A percentile compares a stretch with the other conserved stretches of the same genome.
phyloP scores from a whole-genome alignment of 2,888 invertebrate genomes.

The Lepidochitona cinerea region DNA sequence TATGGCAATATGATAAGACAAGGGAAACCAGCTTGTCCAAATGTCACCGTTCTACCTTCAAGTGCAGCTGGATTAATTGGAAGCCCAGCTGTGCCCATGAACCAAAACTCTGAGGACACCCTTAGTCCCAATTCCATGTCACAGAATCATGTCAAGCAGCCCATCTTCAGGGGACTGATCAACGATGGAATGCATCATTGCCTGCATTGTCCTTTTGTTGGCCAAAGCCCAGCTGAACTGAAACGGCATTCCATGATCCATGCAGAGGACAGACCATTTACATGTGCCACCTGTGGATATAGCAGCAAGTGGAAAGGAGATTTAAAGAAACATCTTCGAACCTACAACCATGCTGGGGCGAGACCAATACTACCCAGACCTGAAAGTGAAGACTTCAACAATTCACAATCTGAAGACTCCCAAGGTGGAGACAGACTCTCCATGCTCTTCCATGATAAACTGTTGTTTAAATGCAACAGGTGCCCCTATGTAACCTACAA shows the following conservation, averaged over 20 bases:
- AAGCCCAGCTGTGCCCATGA: background rate
- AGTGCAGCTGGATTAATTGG: background rate
- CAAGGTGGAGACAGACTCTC: constrained; percentile 5
- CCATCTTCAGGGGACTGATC: constrained; percentile 47
- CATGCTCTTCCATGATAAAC: constrained; percentile 21
- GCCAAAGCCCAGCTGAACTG: constrained; percentile 65
- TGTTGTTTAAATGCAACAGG: constrained; percentile 49
- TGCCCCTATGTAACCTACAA: constrained; percentile 55
- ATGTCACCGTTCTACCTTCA: background rate
- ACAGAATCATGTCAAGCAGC: constrained; percentile 18
- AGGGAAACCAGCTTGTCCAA: background rate
- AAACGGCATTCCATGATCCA: constrained; percentile 64
- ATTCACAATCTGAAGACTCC: constrained; percentile 15
- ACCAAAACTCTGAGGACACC: background rate
- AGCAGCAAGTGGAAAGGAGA: constrained; percentile 69
- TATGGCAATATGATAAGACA: background rate
- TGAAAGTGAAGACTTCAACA: background rate
- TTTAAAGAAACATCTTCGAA: constrained; percentile 66
- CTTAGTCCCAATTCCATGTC: background rate
- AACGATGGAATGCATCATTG: constrained; percentile 58
- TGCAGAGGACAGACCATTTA: constrained; percentile 67
- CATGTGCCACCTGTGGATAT: constrained; percentile 64
- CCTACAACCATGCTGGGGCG: constrained; percentile 52
- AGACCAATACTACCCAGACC: background rate
- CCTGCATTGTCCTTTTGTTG: constrained; percentile 63